These are phyloP conservation scores for Ctenicera cuprea DNA, from an alignment of 2,888 invertebrate species.

Conservation along the genomic window DNA sequence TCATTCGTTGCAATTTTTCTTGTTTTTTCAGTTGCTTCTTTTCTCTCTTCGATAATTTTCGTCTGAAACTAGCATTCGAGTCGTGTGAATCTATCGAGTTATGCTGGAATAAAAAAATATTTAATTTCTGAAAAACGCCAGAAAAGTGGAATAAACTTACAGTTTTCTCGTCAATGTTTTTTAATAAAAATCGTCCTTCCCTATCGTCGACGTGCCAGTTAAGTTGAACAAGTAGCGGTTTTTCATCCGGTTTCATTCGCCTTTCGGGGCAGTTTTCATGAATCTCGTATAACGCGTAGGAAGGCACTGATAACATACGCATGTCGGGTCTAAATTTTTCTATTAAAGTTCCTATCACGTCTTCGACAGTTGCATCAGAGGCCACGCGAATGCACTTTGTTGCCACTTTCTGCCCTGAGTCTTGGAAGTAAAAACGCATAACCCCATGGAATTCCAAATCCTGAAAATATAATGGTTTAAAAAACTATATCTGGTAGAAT, in stretches of 20 bases:
- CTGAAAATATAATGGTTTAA: slow-evolving; percentile 75
- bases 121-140: neutral
- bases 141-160: slow-evolving; percentile 68
- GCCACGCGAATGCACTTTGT: slow-evolving; percentile 99
- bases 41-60: slow-evolving; percentile 97
- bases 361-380: slow-evolving; percentile 95
- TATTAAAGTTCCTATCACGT: slow-evolving; percentile 96
- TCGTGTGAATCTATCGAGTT: slow-evolving; percentile 82
- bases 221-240: slow-evolving; percentile 96
- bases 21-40: slow-evolving; percentile 98
- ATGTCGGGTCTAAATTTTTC: slow-evolving; percentile 99
- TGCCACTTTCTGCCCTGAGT: slow-evolving; percentile 97
- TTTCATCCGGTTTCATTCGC: slow-evolving; percentile 91
- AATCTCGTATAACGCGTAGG: slow-evolving; percentile 84
- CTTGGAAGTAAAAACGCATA: slow-evolving; percentile 99
- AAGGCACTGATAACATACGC: slow-evolving; percentile 91
- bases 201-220: slow-evolving; percentile 99
- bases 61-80: slow-evolving; percentile 88
- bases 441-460: slow-evolving; percentile 99
- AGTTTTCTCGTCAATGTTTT: slow-evolving; percentile 91
- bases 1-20: slow-evolving; percentile 88
- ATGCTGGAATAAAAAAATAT: slow-evolving; percentile 71
- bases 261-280: slow-evolving; percentile 86
- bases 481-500: neutral
- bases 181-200: slow-evolving; percentile 96